Percentiles rank a stretch among this genome's conserved stretches.
Conservation (phyloP, 2,113 vertebrate species). For the Oreotrochilus melanogaster region DNA sequence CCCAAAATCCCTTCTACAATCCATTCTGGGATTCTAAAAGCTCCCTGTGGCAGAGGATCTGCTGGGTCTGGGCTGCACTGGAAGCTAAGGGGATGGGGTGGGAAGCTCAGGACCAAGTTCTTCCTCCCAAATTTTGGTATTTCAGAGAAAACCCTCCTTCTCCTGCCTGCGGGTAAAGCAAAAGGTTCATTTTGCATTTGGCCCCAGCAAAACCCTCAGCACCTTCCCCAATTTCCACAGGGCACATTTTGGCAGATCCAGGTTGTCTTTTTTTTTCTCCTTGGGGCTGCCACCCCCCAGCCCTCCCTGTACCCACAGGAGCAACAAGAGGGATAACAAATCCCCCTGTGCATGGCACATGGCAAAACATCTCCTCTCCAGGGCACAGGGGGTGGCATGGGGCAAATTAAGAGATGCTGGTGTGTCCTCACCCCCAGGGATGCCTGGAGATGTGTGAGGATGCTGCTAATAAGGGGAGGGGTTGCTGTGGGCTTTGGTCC, state of each 20-base stretch:
- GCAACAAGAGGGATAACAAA: conserved; percentile 49
- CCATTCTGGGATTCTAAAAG: too few relatives aligned
- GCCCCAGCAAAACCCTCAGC: too few relatives aligned
- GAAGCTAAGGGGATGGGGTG: too few relatives aligned
- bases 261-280: not conserved
- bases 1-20: too few relatives aligned
- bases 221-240: too few relatives aligned
- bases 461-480: not conserved
- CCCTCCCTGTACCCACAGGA: not conserved
- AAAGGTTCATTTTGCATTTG: not conserved
- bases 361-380: conserved; percentile 72
- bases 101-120: not conserved
- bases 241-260: not conserved
- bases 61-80: fast-evolving
- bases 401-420: conserved; percentile 68
- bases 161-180: not conserved
- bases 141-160: not conserved
- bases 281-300: not conserved
- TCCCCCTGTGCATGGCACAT: not conserved
- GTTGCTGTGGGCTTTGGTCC: not conserved
- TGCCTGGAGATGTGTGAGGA: not conserved
- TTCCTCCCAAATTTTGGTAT: not conserved
- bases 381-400: conserved; percentile 45
- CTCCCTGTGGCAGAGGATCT: too few relatives aligned
- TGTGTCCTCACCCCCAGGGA: fast-evolving